Percentiles rank a stretch among this genome's conserved stretches.
Evolutionary conservation across 2,113 vertebrate genomes (phyloP).

Genomic region (Rattus rattus): DNA sequence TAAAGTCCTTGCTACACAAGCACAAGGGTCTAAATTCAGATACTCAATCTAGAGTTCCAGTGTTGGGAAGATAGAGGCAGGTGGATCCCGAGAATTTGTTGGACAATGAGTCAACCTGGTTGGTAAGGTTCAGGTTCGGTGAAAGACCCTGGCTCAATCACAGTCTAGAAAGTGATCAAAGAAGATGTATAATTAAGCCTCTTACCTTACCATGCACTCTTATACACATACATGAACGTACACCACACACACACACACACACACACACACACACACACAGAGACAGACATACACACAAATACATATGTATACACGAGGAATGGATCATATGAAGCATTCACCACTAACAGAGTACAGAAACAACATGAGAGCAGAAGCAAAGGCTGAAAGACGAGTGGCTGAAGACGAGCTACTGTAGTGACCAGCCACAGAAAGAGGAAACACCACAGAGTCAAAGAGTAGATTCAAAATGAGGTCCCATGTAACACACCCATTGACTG

Average conservation of each 20-base stretch:
- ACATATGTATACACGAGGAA: background rate
- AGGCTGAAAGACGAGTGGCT: background rate
- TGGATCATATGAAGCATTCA: background rate
- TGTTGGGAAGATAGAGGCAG: background rate
- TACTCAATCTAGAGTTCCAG: background rate
- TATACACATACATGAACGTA: background rate
- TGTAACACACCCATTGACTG: accelerated
- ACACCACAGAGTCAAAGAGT: no score
- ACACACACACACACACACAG: background rate
- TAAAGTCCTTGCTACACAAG: background rate
- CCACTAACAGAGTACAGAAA: background rate
- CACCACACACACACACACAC: background rate
- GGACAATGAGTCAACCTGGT: background rate
- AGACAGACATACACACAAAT: background rate
- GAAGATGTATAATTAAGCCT: no score
- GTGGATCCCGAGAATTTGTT: no score
- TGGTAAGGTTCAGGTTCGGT: background rate
- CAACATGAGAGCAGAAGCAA: no score
- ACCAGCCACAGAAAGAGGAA: accelerated
- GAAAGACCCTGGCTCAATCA: background rate
- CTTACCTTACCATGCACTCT: background rate
- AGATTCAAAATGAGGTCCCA: accelerated
- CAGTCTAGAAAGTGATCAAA: background rate
- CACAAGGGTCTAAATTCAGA: background rate
- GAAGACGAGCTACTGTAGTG: background rate